Base-by-base conservation (phyloP, 2,888 invertebrate genomes). In the Lycaena phlaeas region DNA sequence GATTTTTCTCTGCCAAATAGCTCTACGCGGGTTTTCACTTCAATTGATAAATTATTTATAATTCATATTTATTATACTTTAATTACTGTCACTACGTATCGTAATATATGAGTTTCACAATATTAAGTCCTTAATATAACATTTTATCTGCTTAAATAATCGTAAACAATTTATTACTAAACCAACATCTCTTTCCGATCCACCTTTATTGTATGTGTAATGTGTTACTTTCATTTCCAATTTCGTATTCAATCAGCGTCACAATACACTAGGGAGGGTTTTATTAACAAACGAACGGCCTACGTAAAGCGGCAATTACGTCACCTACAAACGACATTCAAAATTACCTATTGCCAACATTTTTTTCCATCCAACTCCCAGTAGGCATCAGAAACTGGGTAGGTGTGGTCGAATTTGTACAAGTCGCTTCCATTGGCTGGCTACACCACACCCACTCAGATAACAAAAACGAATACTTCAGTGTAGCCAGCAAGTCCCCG, bases 331-430 rank as follows among this genome's bases (percentile, higher is more conserved):
- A 76, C 70, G 69, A 68, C 63, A 62, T 72, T 66, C 70, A 65
- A 73, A 79, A 82, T 81, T 81, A 79, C 81, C 72, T 74, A 78
- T 74, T 68, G 68, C 71, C 61, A 75, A 72, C 71, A 78, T 64
- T 73, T 77, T 75, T 78, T 73, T 70, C 59, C 65, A 63, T 65
- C 52, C 70, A 79, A 81, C 51, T 82, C 84, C 84, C 84, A 56
- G 84, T 84, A 84, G 84, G 84, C 82, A 84, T 72, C 61, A 67
- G 68, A 70, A 78, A 77, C 72, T 61, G 61, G 64, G 65, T 81
- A 66, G 81, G 82, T 62, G 82, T 79, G 78, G 73, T 64, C 67
- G 53, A 46, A 41, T 47, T 46, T 50, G 44, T 39, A 40, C 47
- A 58, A 62, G 63, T 65, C 65, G 61, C 69, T 69, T 74, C 75